Evolutionary conservation across 2,888 invertebrate species (phyloP).

Genomic region (Hirtodrosophila histrioides): DNA sequence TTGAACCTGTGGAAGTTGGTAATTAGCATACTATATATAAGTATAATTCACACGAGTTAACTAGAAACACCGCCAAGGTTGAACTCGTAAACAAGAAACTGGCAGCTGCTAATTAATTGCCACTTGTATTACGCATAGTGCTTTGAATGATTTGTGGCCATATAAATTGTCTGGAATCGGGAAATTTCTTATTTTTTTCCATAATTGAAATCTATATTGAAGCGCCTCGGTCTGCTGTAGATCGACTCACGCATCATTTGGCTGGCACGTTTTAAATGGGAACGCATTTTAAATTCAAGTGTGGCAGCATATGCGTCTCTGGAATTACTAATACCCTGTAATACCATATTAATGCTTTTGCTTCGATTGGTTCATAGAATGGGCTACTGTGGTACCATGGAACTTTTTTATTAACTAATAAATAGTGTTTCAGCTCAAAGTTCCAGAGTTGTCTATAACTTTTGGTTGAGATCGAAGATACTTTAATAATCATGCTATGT

Average conservation of each 20-base stretch:
- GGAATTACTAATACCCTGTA: constrained; percentile 4
- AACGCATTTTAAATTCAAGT: constrained; percentile 66
- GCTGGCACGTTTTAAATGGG: constrained; percentile 60
- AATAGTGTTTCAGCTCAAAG: no score
- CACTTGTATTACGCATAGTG: constrained; percentile 17
- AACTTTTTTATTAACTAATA: no score
- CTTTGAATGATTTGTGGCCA: constrained; percentile 47
- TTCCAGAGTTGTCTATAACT: no score
- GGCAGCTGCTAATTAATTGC: constrained; percentile 59
- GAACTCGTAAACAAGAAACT: constrained; percentile 6
- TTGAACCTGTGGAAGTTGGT: constrained; percentile 20
- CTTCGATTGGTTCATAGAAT: background rate
- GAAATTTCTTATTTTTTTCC: constrained; percentile 6
- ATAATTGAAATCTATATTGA: constrained; percentile 32
- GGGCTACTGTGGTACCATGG: no score
- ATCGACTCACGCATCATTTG: constrained; percentile 66
- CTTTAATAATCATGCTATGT: no score
- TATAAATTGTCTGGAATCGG: constrained; percentile 21
- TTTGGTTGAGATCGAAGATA: no score
- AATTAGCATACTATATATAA: constrained; percentile 39
- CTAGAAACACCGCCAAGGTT: constrained; percentile 39
- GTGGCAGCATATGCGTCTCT: constrained; percentile 21
- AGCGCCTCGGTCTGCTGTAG: constrained; percentile 49
- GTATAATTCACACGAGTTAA: constrained; percentile 30
- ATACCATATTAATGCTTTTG: background rate